These are phyloP conservation scores for Neoarius graeffei DNA, from an alignment of 2,113 vertebrate species.

Conservation along the genomic window DNA sequence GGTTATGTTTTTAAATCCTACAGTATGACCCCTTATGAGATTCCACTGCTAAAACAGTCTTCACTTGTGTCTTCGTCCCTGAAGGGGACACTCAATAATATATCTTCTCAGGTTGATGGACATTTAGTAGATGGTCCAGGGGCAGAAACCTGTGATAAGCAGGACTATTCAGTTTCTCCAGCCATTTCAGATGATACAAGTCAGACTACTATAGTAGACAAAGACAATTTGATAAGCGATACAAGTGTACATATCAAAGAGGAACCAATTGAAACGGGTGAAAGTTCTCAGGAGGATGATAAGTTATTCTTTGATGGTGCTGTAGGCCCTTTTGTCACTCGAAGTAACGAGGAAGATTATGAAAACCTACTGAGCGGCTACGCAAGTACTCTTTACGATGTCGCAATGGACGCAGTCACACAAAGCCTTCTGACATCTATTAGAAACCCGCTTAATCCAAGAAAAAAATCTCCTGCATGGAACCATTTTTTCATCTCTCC, in stretches of 20 bases:
- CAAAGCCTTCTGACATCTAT: conserved; percentile 90
- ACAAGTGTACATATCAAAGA: conserved; percentile 72
- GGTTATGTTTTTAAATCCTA: conserved; percentile 78
- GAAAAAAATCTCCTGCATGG: conserved; percentile 98
- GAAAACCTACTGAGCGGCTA: conserved; percentile 88
- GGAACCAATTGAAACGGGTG: conserved; percentile 74
- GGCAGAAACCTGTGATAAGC: conserved; percentile 53
- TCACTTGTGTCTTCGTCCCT: conserved; percentile 73
- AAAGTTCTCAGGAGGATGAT: conserved; percentile 79
- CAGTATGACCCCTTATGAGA: conserved; percentile 67
- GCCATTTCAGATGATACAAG: conserved; percentile 61
- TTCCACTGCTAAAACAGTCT: conserved; percentile 67
- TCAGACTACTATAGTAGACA: conserved; percentile 61
- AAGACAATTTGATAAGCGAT: conserved; percentile 55
- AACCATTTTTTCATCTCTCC: conserved; percentile 98
- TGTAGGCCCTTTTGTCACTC: conserved; percentile 74
- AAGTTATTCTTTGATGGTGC: conserved; percentile 73
- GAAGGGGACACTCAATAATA: conserved; percentile 55
- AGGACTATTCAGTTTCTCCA: conserved; percentile 60
- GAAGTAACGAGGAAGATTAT: conserved; percentile 86
- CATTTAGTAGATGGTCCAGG: conserved; percentile 56
- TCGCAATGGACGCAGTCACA: conserved; percentile 96
- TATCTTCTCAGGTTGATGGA: conserved; percentile 71
- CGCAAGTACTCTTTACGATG: conserved; percentile 91
- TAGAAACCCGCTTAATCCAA: conserved; percentile 81